Evolutionary conservation across 2,888 invertebrate species (phyloP), one percentile per base, ranked within the genome.

Genomic region (Syrista parreyssii): DNA sequence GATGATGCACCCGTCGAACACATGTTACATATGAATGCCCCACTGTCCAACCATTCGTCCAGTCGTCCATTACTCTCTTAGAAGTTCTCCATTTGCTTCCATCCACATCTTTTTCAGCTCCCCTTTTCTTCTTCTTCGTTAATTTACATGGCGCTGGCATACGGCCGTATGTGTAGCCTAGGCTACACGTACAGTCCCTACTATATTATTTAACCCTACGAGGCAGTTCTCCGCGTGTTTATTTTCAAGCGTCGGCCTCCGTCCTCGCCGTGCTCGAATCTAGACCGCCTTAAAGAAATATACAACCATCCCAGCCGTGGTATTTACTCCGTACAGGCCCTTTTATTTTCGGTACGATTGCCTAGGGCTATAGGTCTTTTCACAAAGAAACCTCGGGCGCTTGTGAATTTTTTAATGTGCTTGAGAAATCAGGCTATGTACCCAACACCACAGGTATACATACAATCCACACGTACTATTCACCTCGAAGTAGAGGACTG

Each of bases 11-110:
- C 35, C 75, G 40, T 68, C 68, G 32, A 78, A 75, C 75, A 78
- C 78, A 78, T 78, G 75, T 78, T 33, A 68, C 34, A 68, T 55
- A 78, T 78, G 78, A 78, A 78, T 78, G 75, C 68, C 73, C 55
- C 68, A 75, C 78, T 78, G 78, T 78, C 71, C 72, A 33, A 55
- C 55, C 23, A 31, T 71, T n/a, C 71, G 71, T 33, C 71, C 31
- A 31, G 12, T 71, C 71, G 31, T 33, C 12, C 71, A 32, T 71
- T 71, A 33, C 31, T 31, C 71, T 71, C 71, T 71, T 31, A 33
- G 71, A 71, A 31, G 32, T 31, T 33, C 33, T 71, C 33, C 71
- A 71, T 71, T 71, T 71, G 71, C 71, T 71, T 32, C 74, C 33
- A 31, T 35, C 74, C 33, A 32, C 33, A 32, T 30, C 74, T 30